These are phyloP conservation scores for Plestiodon gilberti DNA, from an alignment of 2,113 vertebrate species.

Conservation along the genomic window DNA sequence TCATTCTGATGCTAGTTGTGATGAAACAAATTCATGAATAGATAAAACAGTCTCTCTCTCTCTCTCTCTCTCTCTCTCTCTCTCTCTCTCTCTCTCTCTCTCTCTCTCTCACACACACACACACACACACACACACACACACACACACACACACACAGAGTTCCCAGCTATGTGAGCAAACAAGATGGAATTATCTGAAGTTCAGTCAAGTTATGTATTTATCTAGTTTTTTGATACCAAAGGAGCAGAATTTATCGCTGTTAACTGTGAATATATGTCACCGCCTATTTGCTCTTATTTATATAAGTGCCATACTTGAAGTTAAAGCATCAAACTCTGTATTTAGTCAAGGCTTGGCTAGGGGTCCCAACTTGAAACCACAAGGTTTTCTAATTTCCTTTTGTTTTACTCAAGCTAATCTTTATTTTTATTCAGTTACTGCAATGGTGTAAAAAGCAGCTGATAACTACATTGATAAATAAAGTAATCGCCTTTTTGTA, in stretches of 20 bases:
- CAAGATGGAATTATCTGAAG: conserved; percentile 60
- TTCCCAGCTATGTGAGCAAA: conserved; percentile 46
- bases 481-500: conserved; percentile 76
- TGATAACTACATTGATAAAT: conserved; percentile 70
- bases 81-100: no score
- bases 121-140: no score
- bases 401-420: conserved; percentile 42
- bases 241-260: conserved; percentile 75
- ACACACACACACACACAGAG: background rate
- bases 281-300: conserved; percentile 76
- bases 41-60: no score
- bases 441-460: conserved; percentile 67
- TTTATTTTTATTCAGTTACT: conserved; percentile 67
- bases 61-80: no score
- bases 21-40: conserved; percentile 55
- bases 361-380: conserved; percentile 68
- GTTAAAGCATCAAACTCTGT: conserved; percentile 71
- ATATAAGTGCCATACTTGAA: conserved; percentile 81
- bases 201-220: conserved; percentile 57
- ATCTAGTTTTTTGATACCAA: conserved; percentile 72
- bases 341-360: conserved; percentile 69
- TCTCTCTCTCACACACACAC: no score
- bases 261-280: conserved; percentile 74
- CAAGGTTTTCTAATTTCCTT: conserved; percentile 70
- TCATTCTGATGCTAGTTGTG: conserved; percentile 77